phyloP scores from a whole-genome alignment of 2,888 invertebrate species.

The Eristalinus sepulchralis region DNA sequence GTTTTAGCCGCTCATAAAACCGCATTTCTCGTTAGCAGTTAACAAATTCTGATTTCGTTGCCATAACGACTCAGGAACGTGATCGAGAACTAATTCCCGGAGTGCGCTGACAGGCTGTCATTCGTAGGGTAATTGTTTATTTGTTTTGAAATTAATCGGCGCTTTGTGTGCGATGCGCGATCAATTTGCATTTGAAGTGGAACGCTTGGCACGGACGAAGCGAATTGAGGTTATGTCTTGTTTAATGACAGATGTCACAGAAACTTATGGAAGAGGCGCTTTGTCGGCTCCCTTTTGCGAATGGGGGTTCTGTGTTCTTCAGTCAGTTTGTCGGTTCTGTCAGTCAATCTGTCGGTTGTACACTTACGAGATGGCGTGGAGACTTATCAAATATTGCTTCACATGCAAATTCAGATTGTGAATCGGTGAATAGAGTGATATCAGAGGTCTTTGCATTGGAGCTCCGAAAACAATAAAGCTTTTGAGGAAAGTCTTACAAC shows the following conservation, averaged over 20 bases:
- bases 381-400: too few relatives aligned
- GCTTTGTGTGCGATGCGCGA: background rate
- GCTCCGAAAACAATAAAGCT: too few relatives aligned
- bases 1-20: background rate
- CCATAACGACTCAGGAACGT: background rate
- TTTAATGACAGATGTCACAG: background rate
- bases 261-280: background rate
- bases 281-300: background rate
- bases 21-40: background rate
- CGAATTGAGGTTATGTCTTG: background rate
- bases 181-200: background rate
- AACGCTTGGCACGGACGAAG: background rate
- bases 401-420: too few relatives aligned
- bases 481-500: too few relatives aligned
- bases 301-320: background rate
- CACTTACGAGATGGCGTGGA: too few relatives aligned
- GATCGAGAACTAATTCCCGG: background rate
- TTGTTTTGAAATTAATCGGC: background rate
- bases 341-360: background rate
- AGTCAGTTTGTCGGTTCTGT: background rate
- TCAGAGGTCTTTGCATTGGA: too few relatives aligned
- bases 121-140: background rate
- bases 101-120: background rate
- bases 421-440: too few relatives aligned
- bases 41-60: background rate